Base-by-base conservation (phyloP, 2,113 vertebrate genomes). In the Cygnus atratus region DNA sequence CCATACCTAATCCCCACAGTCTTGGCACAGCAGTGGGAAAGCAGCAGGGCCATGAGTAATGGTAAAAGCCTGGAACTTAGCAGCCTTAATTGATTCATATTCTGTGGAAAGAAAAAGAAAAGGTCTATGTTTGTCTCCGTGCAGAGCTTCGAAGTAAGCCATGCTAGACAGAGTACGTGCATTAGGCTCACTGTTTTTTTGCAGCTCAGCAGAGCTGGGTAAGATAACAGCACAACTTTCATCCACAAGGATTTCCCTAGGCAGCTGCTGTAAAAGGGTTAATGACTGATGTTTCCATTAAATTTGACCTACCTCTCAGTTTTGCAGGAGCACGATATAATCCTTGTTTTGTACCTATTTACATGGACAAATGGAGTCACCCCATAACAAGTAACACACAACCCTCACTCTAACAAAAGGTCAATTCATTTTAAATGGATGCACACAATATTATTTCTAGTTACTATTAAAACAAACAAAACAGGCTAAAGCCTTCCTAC, bases 221-320 rank as follows among this genome's bases (percentile, higher is more conserved):
- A 75, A 93, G 92, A 62, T 44, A 94, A 87, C 77, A 84, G 63
- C 9, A 2, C 58, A 84, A 39, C 94, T 95, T 95, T 87, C 95
- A 96, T 84, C 82, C 90, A 14, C 39, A 11, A 87, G 90, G 88
- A 93, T 88, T 93, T 90, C 97, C 96, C 57, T 11, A 76, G 97
- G 95, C 90, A 89, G 87, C 75, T 16, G 80, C 87, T 90, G 85
- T 62, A 90, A 97, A 98, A 98, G 98, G 97, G 97, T 98, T 98
- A 98, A 98, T 87, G 92, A 90, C 96, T 95, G 95, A 95, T 97
- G 87, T 90, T 97, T 97, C 97, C 97, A 97, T 97, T 97, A 97
- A 96, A 95, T 90, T 92, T 96, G 94, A 97, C 97, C 97, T 87
- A 79, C 93, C 97, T 97, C 97, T 95, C 96, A 93, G 96, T 95